Conservation (phyloP, 2,113 vertebrate species). For the Leptodactylus fuscus region DNA sequence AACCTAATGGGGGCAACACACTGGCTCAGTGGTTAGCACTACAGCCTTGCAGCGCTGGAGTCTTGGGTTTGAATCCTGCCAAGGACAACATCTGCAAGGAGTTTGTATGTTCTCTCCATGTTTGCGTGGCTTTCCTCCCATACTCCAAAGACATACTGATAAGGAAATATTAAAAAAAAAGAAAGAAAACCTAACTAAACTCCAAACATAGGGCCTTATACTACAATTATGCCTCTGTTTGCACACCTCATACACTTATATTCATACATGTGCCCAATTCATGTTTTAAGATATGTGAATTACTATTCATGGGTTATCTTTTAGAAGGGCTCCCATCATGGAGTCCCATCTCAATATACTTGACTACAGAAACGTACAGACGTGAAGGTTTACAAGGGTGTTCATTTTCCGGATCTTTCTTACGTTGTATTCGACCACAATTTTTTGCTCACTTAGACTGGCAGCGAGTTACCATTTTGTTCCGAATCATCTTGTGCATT, state of each 20-base stretch:
- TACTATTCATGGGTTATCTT: no score
- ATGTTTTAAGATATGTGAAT: neutral
- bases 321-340: no score
- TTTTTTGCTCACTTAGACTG: conserved; percentile 8
- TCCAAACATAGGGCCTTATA: neutral
- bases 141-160: no score
- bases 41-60: no score
- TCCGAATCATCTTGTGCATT: conserved; percentile 81
- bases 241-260: neutral
- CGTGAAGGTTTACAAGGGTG: conserved; percentile 66
- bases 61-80: no score
- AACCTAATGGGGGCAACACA: no score
- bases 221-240: neutral
- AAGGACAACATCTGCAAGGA: no score
- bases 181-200: neutral
- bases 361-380: conserved; percentile 39
- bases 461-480: conserved; percentile 77
- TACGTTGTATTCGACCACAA: neutral
- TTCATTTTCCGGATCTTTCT: conserved; percentile 59
- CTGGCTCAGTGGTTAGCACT: no score
- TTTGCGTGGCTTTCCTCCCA: no score
- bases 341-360: neutral
- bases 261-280: neutral
- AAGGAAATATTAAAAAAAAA: no score
- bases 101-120: no score